Conservation (phyloP, 2,888 invertebrate genomes). For the Drosophila falleni region DNA sequence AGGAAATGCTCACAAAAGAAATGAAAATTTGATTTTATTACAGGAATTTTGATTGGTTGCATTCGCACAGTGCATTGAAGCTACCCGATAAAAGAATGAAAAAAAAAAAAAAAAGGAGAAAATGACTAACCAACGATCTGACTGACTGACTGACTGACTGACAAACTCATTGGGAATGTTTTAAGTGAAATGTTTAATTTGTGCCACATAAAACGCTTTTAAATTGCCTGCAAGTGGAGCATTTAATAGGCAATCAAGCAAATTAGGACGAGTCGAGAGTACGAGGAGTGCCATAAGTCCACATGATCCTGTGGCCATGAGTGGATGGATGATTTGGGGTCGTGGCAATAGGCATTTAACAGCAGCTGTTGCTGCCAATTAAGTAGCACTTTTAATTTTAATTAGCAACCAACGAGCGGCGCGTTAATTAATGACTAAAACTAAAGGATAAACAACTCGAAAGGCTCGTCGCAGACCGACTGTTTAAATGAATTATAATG, state of each 20-base stretch:
- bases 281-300: slow-evolving; percentile 6
- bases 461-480: slow-evolving; percentile 22
- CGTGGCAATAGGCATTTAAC: slow-evolving; percentile 12
- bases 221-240: slow-evolving; percentile 36
- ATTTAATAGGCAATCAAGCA: slow-evolving; percentile 56
- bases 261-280: slow-evolving; percentile 42
- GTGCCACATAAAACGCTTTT: slow-evolving; percentile 41
- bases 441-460: slow-evolving; percentile 55
- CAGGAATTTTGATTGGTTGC: slow-evolving; percentile 79
- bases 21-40: slow-evolving; percentile 80
- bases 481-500: slow-evolving; percentile 71
- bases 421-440: slow-evolving; percentile 71
- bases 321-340: neutral
- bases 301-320: slow-evolving; percentile 3
- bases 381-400: slow-evolving; percentile 74
- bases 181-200: slow-evolving; percentile 55
- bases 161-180: neutral
- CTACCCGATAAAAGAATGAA: neutral
- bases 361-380: slow-evolving; percentile 70
- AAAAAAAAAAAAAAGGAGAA: neutral
- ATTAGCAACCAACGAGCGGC: slow-evolving; percentile 65
- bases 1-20: slow-evolving; percentile 68
- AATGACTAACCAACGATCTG: neutral
- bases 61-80: slow-evolving; percentile 57
- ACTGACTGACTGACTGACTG: neutral